Evolutionary conservation across 2,888 invertebrate species (phyloP), one percentile per base, ranked within the genome.

Genomic region (Eupeodes latifasciatus): DNA sequence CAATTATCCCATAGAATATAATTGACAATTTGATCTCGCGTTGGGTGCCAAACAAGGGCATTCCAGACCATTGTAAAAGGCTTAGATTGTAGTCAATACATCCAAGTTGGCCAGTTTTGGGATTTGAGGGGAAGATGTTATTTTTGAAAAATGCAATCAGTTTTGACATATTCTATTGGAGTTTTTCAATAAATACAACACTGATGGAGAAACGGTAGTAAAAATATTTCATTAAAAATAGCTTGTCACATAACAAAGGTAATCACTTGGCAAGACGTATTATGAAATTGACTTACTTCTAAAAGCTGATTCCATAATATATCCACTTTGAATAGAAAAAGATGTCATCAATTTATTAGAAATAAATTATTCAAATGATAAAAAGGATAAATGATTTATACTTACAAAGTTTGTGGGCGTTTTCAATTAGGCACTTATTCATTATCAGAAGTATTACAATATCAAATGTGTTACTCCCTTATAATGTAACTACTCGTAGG

Each of bases 81-180:
- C 51, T 64, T n/a, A 89, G 53, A 49, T 89, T 89, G 14, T 81
- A 77, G 27, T 89, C 81, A 14, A 89, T 53, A n/a, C 85, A 89
- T 16, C 89, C 89, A 10, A 86, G 67, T 12, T 49, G 27, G 7
- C 89, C 83, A 4, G 34, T 34, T 10, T 14, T 11, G 16, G 85
- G 85, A 14, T 81, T 67, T 2, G 85, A 86, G 16, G 85, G 81
- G n/a, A 81, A 81, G 12, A 47, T 62, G 10, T 59, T 6, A 0
- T 72, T 72, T 27, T 19, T 57, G 5, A 59, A 72, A 34, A 57
- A 16, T 4, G 11, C 7, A 27, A 9, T 57, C 27, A 72, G 7
- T 36, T 72, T 72, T 36, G 51, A 51, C 69, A 69, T 69, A 53
- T 69, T 36, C 6, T 27, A 27, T 2, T 2, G 27, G 27, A 27